Conservation (phyloP, 2,888 invertebrate species). For the Cephalotes varians region DNA sequence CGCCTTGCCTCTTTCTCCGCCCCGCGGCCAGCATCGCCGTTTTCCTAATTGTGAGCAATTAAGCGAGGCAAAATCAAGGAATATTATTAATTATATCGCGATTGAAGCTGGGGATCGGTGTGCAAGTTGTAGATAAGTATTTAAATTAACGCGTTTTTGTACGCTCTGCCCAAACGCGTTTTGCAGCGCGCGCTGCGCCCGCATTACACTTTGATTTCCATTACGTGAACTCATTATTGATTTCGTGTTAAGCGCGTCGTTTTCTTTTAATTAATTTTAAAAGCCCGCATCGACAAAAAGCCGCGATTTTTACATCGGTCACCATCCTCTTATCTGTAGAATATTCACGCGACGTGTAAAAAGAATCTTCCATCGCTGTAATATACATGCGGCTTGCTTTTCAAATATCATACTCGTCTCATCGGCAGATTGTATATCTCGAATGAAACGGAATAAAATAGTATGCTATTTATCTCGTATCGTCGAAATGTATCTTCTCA, state of each 20-base stretch:
- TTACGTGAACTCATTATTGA: slow-evolving; percentile 45
- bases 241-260: slow-evolving; percentile 27
- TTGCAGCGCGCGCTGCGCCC: neutral
- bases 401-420: slow-evolving; percentile 27
- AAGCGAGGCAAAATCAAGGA: slow-evolving; percentile 69
- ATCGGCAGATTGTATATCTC: slow-evolving; percentile 16
- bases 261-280: slow-evolving; percentile 42
- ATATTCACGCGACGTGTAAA: slow-evolving; percentile 31
- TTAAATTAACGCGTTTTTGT: slow-evolving; percentile 68
- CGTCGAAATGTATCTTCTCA: slow-evolving; percentile 17
- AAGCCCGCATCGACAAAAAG: neutral
- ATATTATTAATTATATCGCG: slow-evolving; percentile 72
- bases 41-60: slow-evolving; percentile 74
- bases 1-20: slow-evolving; percentile 4
- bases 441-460: slow-evolving; percentile 41
- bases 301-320: neutral
- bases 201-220: slow-evolving; percentile 54
- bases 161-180: slow-evolving; percentile 10
- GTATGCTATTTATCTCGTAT: slow-evolving; percentile 13
- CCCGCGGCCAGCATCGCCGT: slow-evolving; percentile 17
- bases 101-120: slow-evolving; percentile 59
- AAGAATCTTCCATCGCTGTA: neutral
- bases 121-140: slow-evolving; percentile 71
- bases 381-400: neutral
- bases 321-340: neutral